Evolutionary conservation across 1,140 invertebrate genomes (phyloP), one percentile per base, ranked within the genome.

Genomic region (Cydia splendana): DNA sequence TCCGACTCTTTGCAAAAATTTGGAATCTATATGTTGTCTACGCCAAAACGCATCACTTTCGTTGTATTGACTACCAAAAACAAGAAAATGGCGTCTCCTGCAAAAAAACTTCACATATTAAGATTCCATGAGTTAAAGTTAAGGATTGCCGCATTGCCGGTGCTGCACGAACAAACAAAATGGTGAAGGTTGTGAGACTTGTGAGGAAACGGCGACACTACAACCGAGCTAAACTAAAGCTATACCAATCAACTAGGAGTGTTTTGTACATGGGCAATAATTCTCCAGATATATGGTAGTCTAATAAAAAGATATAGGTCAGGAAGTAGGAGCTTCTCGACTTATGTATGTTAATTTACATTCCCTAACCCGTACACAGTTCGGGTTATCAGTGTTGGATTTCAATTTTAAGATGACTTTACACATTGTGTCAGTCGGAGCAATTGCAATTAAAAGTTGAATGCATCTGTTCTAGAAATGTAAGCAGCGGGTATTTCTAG

Each of bases 211-310:
- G 51, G 80, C 79, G 79, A 78, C 75, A 77, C 77, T 81, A 82
- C 75, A 86, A 79, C 82, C 80, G 79, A 88, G 74, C 87, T 91
- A 89, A 71, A 38, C 18, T 62, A 62, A 62, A 62, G 57, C 57
- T 62, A 62, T 62, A 62, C 18, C 57, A 62, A 62, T 62, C 57
- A 62, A 62, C 57, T 24, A 62, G 18, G 57, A 62, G 57, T 62
- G 10, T 62, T 24, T 20, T 62, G 10, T 62, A 62, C 57, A 62
- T 24, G n/a, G 18, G 7, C 57, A 62, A 24, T 62, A 24, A 62
- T 62, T 62, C 57, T 24, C 57, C 57, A 1, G n/a, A 62, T 62
- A 0, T 1, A 20, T 9, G 18, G 18, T 62, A 53, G n/a, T 53
- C 51, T 18, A n/a, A 18, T 53, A 48, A 48, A 48, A 48, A 15